Evolutionary conservation across 1,140 invertebrate species (phyloP), one percentile per base, ranked within the genome.

Genomic region (Heliconius nattereri): DNA sequence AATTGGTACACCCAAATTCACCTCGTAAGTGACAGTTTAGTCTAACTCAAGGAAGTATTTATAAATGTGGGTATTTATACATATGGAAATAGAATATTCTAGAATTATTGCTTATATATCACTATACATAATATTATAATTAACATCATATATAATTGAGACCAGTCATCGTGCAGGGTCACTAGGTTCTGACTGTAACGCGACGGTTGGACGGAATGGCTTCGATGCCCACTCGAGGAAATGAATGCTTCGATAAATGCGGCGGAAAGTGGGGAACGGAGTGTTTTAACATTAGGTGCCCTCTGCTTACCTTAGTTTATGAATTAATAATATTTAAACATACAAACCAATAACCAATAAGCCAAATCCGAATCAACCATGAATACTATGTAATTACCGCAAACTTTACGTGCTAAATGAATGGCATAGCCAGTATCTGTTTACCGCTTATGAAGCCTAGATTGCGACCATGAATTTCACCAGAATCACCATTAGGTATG

Each of bases 401-500:
- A 80, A 76, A 80, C 70, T 80, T 77, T 80, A 76, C 75, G 71
- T 73, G 54, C 71, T 73, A 71, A 80, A 80, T 83, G 82, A 80
- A 80, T 83, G 82, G 76, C 80, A 83, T 83, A 80, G 82, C 78
- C 76, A 73, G 81, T 84, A 82, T 81, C 80, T 82, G 81, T 85
- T 73, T 81, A 85, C 78, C 80, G 75, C 80, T 80, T 81, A 84
- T 84, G 84, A 85, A 78, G 79, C 78, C 81, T 84, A 82, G 81
- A 84, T 83, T 87, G 85, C 85, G 81, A 86, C 85, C 81, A 84
- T 86, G 84, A 83, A 87, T 84, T 87, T 85, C 82, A 84, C 83
- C 84, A 85, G 86, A 84, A 86, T 86, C 84, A 85, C 83, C 86
- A 82, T 81, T 84, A 76, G 84, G 83, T 86, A 86, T 84, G 83